These are phyloP conservation scores for Ictalurus furcatus DNA, from an alignment of 2,113 vertebrate genomes.

Conservation along the genomic window DNA sequence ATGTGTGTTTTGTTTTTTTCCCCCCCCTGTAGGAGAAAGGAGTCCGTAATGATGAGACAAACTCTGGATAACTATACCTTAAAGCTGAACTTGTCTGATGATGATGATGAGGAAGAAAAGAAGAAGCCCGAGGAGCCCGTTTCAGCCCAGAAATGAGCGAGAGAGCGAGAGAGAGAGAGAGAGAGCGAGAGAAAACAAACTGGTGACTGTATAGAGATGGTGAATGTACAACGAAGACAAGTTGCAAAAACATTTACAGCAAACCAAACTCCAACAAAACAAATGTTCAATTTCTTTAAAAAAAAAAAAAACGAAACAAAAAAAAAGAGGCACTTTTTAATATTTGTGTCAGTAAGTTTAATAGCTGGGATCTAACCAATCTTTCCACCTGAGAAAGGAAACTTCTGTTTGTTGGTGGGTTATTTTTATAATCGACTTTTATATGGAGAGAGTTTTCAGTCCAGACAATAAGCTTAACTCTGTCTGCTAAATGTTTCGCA, in stretches of 20 bases:
- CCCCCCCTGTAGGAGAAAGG: slow-evolving; percentile 65
- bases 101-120: slow-evolving; percentile 52
- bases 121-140: slow-evolving; percentile 16
- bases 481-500: slow-evolving; percentile 1
- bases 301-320: no score
- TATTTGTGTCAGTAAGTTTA: background rate
- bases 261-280: background rate
- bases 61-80: slow-evolving; percentile 67
- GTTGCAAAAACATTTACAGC: background rate
- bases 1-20: background rate
- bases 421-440: background rate
- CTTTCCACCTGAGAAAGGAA: slow-evolving; percentile 13
- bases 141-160: background rate
- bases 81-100: slow-evolving; percentile 66
- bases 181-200: background rate
- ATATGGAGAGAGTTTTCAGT: slow-evolving; percentile 24
- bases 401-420: slow-evolving; percentile 12
- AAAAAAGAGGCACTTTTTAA: background rate
- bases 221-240: background rate
- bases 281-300: background rate
- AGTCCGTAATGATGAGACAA: slow-evolving; percentile 67
- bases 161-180: slow-evolving; percentile 7
- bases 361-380: slow-evolving; percentile 15
- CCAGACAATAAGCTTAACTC: slow-evolving; percentile 32
- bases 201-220: background rate